A percentile compares a stretch with the other conserved stretches of the same genome.
These are phyloP conservation scores for Oncorhynchus tshawytscha DNA, from an alignment of 2,113 vertebrate genomes.

Conservation along the genomic window DNA sequence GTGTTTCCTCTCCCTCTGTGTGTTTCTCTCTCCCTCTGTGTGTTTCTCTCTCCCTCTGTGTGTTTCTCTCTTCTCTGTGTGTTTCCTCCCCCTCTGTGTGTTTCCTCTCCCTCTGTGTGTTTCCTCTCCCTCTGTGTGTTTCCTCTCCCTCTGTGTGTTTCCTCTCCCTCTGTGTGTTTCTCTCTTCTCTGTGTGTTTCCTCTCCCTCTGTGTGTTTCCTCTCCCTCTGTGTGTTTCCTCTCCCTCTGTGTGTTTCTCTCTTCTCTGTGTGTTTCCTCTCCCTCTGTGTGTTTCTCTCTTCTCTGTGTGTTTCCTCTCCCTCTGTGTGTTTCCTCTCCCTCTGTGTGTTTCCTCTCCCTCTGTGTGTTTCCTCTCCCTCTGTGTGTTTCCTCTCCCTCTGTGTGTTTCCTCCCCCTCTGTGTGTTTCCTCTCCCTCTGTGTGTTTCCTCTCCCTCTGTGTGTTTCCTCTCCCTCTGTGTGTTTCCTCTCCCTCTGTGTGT, in stretches of 20 bases:
- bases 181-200: not conserved
- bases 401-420: not conserved
- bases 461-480: not conserved
- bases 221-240: not conserved
- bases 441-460: not conserved
- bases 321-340: not conserved
- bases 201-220: too few species aligned
- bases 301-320: not conserved
- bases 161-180: not conserved
- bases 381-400: not conserved
- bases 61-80: slow-evolving; percentile 1
- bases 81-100: not conserved
- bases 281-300: not conserved
- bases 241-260: not conserved
- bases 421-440: not conserved
- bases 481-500: not conserved
- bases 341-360: too few species aligned
- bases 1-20: not conserved
- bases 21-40: not conserved
- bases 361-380: too few species aligned
- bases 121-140: too few species aligned
- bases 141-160: not conserved
- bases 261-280: not conserved
- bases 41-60: not conserved
- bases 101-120: not conserved